Percentiles rank a stretch among this genome's conserved stretches.
phyloP scores from a whole-genome alignment of 2,888 invertebrate genomes.

The Chymomyza procnemis region DNA sequence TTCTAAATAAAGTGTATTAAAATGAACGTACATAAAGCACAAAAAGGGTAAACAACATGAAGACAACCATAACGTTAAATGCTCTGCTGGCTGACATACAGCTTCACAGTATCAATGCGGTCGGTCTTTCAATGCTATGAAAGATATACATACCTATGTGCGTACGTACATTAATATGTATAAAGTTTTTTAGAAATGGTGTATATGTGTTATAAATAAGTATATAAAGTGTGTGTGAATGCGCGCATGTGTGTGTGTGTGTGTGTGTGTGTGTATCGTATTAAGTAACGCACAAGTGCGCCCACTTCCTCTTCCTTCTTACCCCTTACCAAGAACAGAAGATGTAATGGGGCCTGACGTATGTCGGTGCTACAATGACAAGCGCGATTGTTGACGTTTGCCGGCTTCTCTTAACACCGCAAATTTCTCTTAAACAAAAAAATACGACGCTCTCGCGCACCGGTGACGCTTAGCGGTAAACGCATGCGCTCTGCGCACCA shows the following conservation, averaged over 20 bases:
- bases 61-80: background rate
- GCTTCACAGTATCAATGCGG: background rate
- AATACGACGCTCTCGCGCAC: background rate
- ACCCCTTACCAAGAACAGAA: background rate
- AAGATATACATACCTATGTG: no score
- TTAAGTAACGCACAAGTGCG: slow-evolving; percentile 4
- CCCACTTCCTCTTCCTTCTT: background rate
- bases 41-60: background rate
- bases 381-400: slow-evolving; percentile 7
- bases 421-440: background rate
- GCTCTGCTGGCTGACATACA: background rate
- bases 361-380: background rate
- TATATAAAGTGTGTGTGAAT: no score
- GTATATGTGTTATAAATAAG: no score
- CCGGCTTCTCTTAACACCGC: slow-evolving; percentile 40
- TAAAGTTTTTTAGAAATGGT: no score
- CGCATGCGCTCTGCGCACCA: background rate
- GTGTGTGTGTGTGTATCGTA: background rate
- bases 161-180: no score
- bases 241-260: no score
- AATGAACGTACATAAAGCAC: background rate
- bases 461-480: slow-evolving; percentile 30
- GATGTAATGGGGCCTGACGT: background rate
- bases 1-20: background rate
- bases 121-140: no score